Base-by-base conservation (phyloP, 2,888 invertebrate genomes). In the Plagodis dolabraria region DNA sequence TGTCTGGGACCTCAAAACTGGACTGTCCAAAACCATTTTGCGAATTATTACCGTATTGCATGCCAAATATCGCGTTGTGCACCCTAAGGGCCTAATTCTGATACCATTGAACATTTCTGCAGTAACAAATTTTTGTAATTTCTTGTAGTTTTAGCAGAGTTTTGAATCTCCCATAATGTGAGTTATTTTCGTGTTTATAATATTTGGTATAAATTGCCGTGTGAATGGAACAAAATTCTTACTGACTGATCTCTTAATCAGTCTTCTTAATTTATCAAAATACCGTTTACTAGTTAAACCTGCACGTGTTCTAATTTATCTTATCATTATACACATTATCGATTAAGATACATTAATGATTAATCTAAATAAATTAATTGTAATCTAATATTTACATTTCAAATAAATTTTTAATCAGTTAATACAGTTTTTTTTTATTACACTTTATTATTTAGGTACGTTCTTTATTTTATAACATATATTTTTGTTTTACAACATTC, bases 11-110 rank as follows among this genome's bases (percentile, higher is more conserved):
- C 46, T 60, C 53, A 54, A 56, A 62, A 58, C 56, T 51, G 55
- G 55, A 56, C 53, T 68, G 68, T 65, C 63, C 61, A 69, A 71
- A 72, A 70, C 8, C 40, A 10, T 50, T 74, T 65, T 61, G 22
- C 57, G 48, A 53, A 60, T 61, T 53, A 60, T 61, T 53, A 60
- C n/a, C n/a, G 10, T 35, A 67, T 67, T 71, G 74, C 76, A 72
- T 71, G 76, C 72, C 71, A 63, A 69, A 76, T 63, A 73, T 72
- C 68, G 72, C 69, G 62, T 61, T 57, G 59, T 64, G 63, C 50
- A 57, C 63, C 72, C 61, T 53, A 36, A 59, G 67, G 70, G 65
- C 53, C 58, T 55, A 63, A 65, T 66, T 68, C 58, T 33, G 48
- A 61, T 60, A 57, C 68, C 65, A 67, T 57, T 69, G 67, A 56